Evolutionary conservation across 2,888 invertebrate species (phyloP), one percentile per base, ranked within the genome.

Genomic region (Geophilus truncorum): DNA sequence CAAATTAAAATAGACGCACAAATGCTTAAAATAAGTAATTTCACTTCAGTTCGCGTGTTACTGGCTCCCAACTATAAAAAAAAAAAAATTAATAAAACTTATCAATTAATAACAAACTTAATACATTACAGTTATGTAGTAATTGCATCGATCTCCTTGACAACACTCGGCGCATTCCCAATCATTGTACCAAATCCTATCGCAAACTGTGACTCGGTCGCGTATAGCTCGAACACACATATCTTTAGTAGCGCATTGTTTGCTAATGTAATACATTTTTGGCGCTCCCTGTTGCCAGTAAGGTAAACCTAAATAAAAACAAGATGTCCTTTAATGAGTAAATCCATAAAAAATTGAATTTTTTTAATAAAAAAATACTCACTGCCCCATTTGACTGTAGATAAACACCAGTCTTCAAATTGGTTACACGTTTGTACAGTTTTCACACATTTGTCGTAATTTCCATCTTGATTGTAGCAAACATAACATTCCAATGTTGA

Each of bases 81-180:
- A 62, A 62, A 62, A 23, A 23, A 23, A 62, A 62, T 62, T 25
- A 62, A 62, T 4, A 12, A 28, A 25, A 25, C 1, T 25, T 45
- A 45, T 25, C 28, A 25, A 62, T 6, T 15, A 57, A 57, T 15
- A 18, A 12, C 9, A 25, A 62, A 25, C 10, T 62, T 57, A 76
- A 77, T 45, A 5, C 1, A 57, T 32, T 89, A 97, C 97, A 86
- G 97, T 94, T 78, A 96, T 92, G 87, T 92, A 98, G 87, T 94
- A 97, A 87, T 98, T 98, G 88, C 97, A 98, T 80, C 95, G 91
- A 87, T 98, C 97, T 78, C 97, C 97, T 85, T 93, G 93, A 86
- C 98, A 98, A 87, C 97, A 98, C 86, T 97, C 96, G 0, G 94
- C 93, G 88, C 97, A 98, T 83, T 93, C 92, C 98, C 97, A 98